phyloP scores from a whole-genome alignment of 1,140 invertebrate genomes.

The Drepana arcuata region DNA sequence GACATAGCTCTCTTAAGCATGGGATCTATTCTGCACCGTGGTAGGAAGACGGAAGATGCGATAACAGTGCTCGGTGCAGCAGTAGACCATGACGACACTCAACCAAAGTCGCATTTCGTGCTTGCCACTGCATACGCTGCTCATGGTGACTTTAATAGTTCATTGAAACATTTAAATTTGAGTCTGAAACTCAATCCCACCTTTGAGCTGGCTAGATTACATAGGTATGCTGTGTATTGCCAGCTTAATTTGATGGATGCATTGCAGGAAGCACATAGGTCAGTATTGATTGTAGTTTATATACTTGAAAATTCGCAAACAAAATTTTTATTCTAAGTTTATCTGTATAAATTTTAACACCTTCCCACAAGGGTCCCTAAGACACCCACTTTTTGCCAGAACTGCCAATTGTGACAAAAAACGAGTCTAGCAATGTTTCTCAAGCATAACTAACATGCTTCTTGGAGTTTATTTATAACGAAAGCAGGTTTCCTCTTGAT shows the following conservation, averaged over 20 bases:
- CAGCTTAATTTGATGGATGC: conserved; percentile 78
- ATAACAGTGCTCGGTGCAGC: conserved; percentile 85
- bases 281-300: too few relatives aligned
- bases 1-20: conserved; percentile 86
- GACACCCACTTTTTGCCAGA: too few relatives aligned
- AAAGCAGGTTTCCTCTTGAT: too few relatives aligned
- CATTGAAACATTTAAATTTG: conserved; percentile 79
- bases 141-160: conserved; percentile 77
- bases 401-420: too few relatives aligned
- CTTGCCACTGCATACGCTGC: conserved; percentile 85
- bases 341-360: too few relatives aligned
- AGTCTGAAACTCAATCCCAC: conserved; percentile 74
- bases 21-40: conserved; percentile 86
- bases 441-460: too few relatives aligned
- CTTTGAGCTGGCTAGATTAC: conserved; percentile 69
- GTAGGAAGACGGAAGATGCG: conserved; percentile 82
- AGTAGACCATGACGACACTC: conserved; percentile 82
- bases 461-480: too few relatives aligned
- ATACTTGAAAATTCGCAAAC: too few relatives aligned
- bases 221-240: conserved; percentile 80
- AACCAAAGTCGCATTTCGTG: conserved; percentile 83
- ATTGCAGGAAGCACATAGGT: conserved; percentile 78
- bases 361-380: too few relatives aligned
- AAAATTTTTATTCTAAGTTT: too few relatives aligned
- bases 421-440: too few relatives aligned